Percentiles rank a stretch among this genome's conserved stretches.
Conservation (phyloP, 2,797 vertebrate genomes). For the Anniella stebbinsi region DNA sequence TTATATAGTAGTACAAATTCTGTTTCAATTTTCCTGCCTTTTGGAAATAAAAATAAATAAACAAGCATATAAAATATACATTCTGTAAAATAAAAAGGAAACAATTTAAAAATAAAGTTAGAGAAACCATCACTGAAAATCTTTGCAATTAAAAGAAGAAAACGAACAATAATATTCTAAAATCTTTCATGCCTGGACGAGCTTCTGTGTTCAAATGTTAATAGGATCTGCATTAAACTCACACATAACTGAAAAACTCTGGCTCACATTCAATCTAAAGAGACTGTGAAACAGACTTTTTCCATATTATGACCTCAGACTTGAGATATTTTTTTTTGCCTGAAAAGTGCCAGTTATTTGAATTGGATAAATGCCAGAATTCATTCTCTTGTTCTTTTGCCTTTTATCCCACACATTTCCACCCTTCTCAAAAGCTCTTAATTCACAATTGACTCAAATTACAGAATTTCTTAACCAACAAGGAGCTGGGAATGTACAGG, state of each 20-base stretch:
- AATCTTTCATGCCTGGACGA: slow-evolving; percentile 75
- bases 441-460: slow-evolving; percentile 40
- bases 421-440: slow-evolving; percentile 30
- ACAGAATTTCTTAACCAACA: not conserved
- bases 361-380: slow-evolving; percentile 73
- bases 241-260: slow-evolving; percentile 47
- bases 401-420: slow-evolving; percentile 32
- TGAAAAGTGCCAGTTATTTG: slow-evolving; percentile 79
- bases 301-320: slow-evolving; percentile 81
- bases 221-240: slow-evolving; percentile 66
- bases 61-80: slow-evolving; percentile 65
- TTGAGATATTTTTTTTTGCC: slow-evolving; percentile 66
- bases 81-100: slow-evolving; percentile 56
- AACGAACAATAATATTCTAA: slow-evolving; percentile 68
- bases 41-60: slow-evolving; percentile 61
- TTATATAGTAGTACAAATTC: slow-evolving; percentile 66
- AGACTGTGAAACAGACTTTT: slow-evolving; percentile 81
- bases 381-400: slow-evolving; percentile 59
- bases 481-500: not conserved
- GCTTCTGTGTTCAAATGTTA: slow-evolving; percentile 74
- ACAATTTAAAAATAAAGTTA: slow-evolving; percentile 60
- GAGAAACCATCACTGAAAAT: slow-evolving; percentile 51
- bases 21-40: slow-evolving; percentile 57
- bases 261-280: slow-evolving; percentile 72
- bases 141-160: slow-evolving; percentile 66